These are phyloP conservation scores for Chrysolina americana DNA, from an alignment of 2,888 invertebrate species.

Conservation along the genomic window DNA sequence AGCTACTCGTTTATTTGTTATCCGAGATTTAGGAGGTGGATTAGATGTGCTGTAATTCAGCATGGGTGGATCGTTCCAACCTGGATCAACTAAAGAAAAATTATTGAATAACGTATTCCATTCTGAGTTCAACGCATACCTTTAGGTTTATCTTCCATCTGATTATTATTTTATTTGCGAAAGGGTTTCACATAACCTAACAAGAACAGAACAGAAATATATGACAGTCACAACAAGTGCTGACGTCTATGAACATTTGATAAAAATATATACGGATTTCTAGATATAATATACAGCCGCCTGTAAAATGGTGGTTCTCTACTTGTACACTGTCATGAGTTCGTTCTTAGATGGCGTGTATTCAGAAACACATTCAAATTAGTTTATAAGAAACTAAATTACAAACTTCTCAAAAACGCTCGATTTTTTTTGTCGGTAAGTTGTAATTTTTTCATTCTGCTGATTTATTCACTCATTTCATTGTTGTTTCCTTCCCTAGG, in stretches of 20 bases:
- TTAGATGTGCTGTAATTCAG: constrained; percentile 58
- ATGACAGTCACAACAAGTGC: too few relatives aligned
- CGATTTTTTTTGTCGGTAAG: not conserved
- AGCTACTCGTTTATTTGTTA: constrained; percentile 60
- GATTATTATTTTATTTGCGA: too few relatives aligned
- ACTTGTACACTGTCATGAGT: not conserved
- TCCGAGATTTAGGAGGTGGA: constrained; percentile 62
- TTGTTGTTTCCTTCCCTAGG: not conserved
- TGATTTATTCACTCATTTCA: not conserved
- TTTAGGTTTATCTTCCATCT: constrained; percentile 30
- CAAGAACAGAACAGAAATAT: too few relatives aligned
- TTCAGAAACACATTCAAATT: not conserved
- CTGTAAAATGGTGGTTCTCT: not conserved
- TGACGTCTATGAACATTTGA: too few relatives aligned
- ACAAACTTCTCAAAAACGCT: not conserved
- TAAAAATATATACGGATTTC: not conserved
- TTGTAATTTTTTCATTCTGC: not conserved
- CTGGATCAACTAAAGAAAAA: constrained; percentile 55
- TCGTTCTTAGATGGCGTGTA: not conserved
- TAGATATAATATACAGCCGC: not conserved
- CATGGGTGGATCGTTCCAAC: constrained; percentile 64
- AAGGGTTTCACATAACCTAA: too few relatives aligned
- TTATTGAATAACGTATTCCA: not conserved
- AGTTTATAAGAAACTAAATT: not conserved
- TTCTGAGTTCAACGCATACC: constrained; percentile 3